Percentiles rank a stretch among this genome's conserved stretches.
Conservation (phyloP, 2,113 vertebrate genomes). For the Phainopepla nitens region DNA sequence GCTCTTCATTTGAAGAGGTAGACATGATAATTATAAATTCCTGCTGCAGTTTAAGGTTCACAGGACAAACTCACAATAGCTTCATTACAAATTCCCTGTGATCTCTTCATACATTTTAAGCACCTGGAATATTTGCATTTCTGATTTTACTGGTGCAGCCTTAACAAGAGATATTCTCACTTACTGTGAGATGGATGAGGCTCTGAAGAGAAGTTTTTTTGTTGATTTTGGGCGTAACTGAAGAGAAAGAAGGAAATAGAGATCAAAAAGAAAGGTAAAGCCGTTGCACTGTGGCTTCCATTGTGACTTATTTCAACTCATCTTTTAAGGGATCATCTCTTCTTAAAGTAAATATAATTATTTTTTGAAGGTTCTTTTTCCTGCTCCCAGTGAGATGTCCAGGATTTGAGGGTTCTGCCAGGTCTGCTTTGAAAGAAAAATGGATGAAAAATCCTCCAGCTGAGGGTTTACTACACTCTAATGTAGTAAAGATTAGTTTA, state of each 20-base stretch:
- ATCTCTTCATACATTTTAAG: background rate
- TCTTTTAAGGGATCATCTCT: background rate
- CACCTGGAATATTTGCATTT: conserved; percentile 5
- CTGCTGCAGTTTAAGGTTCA: background rate
- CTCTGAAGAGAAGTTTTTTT: background rate
- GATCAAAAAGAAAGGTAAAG: background rate
- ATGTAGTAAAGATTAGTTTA: background rate
- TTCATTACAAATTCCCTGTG: background rate
- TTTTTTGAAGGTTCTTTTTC: background rate
- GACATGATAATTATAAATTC: background rate
- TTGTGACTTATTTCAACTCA: background rate
- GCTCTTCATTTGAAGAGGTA: background rate
- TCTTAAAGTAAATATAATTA: background rate
- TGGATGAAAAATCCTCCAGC: fast-evolving
- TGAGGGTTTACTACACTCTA: background rate
- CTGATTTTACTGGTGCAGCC: background rate
- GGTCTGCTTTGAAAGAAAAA: background rate
- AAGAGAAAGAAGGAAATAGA: background rate
- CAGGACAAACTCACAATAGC: background rate
- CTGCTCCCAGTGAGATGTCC: background rate
- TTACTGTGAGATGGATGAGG: background rate
- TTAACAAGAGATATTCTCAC: background rate
- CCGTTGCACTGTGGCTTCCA: background rate
- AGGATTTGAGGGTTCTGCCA: background rate
- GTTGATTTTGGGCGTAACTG: background rate